A percentile compares a stretch with the other conserved stretches of the same genome.
These are phyloP conservation scores for Neuroterus valhalla DNA, from an alignment of 1,140 invertebrate genomes.

Conservation along the genomic window DNA sequence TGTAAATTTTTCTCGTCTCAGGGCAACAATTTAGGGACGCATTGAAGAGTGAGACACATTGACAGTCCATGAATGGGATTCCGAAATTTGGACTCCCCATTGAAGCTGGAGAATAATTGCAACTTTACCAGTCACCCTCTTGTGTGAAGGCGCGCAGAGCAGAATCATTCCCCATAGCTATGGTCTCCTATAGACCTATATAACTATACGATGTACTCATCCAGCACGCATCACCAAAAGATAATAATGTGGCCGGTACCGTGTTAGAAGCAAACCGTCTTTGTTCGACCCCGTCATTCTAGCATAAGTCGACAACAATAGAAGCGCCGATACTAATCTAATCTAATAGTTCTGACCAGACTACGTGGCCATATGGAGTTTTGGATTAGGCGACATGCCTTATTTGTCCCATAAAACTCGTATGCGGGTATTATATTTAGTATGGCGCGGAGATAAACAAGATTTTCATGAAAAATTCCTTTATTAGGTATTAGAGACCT, in stretches of 20 bases:
- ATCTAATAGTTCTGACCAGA: slow-evolving; percentile 33
- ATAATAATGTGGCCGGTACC: slow-evolving; percentile 32
- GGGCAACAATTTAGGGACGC: background rate
- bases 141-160: slow-evolving; percentile 19
- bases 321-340: slow-evolving; percentile 35
- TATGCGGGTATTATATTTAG: too few species aligned
- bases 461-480: too few species aligned
- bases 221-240: slow-evolving; percentile 31
- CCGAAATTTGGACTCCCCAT: slow-evolving; percentile 8
- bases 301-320: slow-evolving; percentile 34
- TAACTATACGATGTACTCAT: slow-evolving; percentile 1
- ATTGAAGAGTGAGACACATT: background rate
- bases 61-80: background rate
- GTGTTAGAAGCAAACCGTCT: slow-evolving; percentile 11
- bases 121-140: slow-evolving; percentile 12
- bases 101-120: slow-evolving; percentile 22
- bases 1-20: background rate
- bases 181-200: background rate
- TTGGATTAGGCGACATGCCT: slow-evolving; percentile 14
- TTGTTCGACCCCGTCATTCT: slow-evolving; percentile 28
- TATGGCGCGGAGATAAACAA: too few species aligned
- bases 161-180: slow-evolving; percentile 1
- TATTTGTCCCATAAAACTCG: background rate
- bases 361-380: slow-evolving; percentile 6
- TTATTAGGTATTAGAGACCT: too few species aligned